These are phyloP conservation scores for Cyphomyrmex costatus DNA, from an alignment of 1,140 invertebrate species.

Conservation along the genomic window DNA sequence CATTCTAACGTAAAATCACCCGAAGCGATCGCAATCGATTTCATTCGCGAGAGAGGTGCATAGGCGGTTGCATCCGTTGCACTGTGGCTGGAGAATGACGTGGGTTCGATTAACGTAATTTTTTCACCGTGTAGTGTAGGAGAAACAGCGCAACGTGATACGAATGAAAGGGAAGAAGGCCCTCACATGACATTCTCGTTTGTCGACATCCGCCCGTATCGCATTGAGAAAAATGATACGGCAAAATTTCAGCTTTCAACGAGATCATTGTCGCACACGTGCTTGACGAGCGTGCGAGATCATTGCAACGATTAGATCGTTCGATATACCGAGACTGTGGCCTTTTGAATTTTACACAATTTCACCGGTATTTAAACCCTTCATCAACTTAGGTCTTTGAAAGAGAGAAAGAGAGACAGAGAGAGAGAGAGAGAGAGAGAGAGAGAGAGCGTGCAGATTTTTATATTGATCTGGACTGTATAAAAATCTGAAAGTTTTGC, in stretches of 20 bases:
- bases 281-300: neutral
- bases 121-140: neutral
- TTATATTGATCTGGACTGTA: no score
- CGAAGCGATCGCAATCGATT: constrained; percentile 15
- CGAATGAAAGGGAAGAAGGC: constrained; percentile 10
- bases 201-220: constrained; percentile 29
- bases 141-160: neutral
- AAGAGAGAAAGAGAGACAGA: no score
- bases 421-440: no score
- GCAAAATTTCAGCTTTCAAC: neutral
- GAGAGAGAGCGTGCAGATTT: no score
- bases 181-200: constrained; percentile 22
- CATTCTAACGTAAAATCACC: neutral
- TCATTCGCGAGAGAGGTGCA: neutral
- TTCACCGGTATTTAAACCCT: neutral
- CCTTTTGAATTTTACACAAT: neutral
- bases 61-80: constrained; percentile 24
- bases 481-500: no score
- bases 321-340: neutral
- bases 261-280: constrained; percentile 14
- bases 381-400: no score
- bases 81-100: neutral
- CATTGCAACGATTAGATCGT: constrained; percentile 27
- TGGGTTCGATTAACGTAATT: constrained; percentile 20
- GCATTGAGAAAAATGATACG: constrained; percentile 25